Evolutionary conservation across 2,113 vertebrate genomes (phyloP), one percentile per base, ranked within the genome.

Genomic region (Myotis lucifugus): DNA sequence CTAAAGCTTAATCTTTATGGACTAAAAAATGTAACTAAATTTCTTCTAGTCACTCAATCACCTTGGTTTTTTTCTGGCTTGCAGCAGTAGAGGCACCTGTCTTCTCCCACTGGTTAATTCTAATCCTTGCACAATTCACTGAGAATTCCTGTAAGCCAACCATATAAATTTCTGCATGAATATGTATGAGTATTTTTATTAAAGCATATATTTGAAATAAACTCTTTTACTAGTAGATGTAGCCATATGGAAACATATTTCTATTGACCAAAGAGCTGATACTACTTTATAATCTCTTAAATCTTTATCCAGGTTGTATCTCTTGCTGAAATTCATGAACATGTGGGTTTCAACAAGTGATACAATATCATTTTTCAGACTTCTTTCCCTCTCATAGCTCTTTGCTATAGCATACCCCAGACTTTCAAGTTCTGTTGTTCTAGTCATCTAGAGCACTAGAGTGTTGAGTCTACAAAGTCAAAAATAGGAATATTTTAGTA

Each of bases 291-390:
- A 40, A 73, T 25, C 48, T 84, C 29, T 48, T 70, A 76, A 83
- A 70, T 74, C 13, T 73, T 79, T 90, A 74, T 76, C 90, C 21
- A 59, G 40, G 32, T 70, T 66, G 4, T 64, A 72, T 64, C 25
- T 52, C 2, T 90, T 85, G 23, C 34, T 73, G 10, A 95, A 93
- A 85, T 85, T 88, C 93, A 95, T 27, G 67, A 85, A 13, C 19
- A 18, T 40, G 13, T 82, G 46, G 77, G 91, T 94, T 93, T 88
- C 61, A 73, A 90, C 40, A 94, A 72, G 56, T 72, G 32, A 21
- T 81, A 64, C 27, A 87, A 74, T 5, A 52, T 32, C 88, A 56
- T 37, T 91, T 40, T 88, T 83, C 37, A 50, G 32, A 78, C 2
- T 67, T 59, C 25, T 87, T 82, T 85, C 34, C 76, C 13, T 69